phyloP scores from a whole-genome alignment of 1,140 invertebrate genomes.

The Lordiphosa collinella region DNA sequence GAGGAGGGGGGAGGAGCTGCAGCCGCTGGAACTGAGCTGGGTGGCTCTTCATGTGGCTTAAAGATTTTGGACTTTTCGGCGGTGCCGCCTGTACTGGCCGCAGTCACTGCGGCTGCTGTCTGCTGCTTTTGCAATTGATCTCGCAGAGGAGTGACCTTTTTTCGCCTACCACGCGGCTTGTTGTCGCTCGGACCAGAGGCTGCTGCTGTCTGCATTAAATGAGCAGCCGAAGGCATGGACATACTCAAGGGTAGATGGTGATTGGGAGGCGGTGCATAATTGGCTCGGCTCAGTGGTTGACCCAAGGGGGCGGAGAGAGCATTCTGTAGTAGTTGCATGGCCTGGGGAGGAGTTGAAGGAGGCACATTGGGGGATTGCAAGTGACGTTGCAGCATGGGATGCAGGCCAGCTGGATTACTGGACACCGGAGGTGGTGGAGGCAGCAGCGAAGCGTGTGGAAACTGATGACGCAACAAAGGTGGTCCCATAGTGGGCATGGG shows the following conservation, averaged over 20 bases:
- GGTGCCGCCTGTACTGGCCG: constrained; percentile 40
- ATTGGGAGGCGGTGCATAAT: constrained; percentile 28
- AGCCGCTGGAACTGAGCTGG: constrained; percentile 66
- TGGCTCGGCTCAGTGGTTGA: constrained; percentile 53
- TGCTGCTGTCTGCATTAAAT: constrained; percentile 54
- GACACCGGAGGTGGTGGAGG: constrained; percentile 42
- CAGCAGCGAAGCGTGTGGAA: constrained; percentile 46
- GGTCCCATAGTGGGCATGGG: constrained; percentile 78
- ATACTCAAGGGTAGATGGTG: constrained; percentile 50
- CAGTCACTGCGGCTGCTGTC: constrained; percentile 66
- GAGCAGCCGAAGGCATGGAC: constrained; percentile 57
- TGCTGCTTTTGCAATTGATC: constrained; percentile 74
- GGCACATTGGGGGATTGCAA: constrained; percentile 18
- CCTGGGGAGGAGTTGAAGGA: constrained; percentile 30
- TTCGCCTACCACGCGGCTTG: constrained; percentile 68
- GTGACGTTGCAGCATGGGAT: constrained; percentile 61
- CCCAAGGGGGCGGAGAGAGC: constrained; percentile 64
- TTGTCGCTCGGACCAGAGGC: constrained; percentile 15
- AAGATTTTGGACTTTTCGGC: constrained; percentile 78
- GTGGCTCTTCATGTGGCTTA: constrained; percentile 64
- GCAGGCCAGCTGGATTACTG: constrained; percentile 40
- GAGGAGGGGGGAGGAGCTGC: constrained; percentile 42
- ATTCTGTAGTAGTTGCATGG: constrained; percentile 70
- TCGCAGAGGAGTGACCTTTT: constrained; percentile 71
- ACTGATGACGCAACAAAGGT: constrained; percentile 69